phyloP scores from a whole-genome alignment of 2,888 invertebrate genomes.

The Oxyteleia sp. region DNA sequence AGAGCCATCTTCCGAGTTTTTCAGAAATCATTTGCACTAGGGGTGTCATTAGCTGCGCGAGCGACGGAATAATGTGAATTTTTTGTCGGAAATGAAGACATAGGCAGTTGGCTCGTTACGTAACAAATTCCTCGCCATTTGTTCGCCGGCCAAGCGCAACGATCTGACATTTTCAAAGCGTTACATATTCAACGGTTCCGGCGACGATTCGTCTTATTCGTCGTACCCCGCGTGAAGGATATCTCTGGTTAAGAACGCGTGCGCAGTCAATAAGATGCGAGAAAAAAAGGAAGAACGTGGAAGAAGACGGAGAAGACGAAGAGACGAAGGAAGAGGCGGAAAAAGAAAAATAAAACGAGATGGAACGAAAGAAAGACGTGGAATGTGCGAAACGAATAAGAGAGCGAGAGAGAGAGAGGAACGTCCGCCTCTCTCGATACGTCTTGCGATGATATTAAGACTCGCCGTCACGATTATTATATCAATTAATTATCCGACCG shows the following conservation, averaged over 20 bases:
- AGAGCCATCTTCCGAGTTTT: too few relatives aligned
- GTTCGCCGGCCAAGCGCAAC: constrained; percentile 24
- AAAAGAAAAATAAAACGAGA: constrained; percentile 11
- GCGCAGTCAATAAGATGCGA: constrained; percentile 56
- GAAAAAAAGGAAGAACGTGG: constrained; percentile 23
- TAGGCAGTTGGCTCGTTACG: constrained; percentile 8
- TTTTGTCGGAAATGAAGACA: constrained; percentile 33
- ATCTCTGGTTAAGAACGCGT: constrained; percentile 45
- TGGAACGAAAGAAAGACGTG: constrained; percentile 8
- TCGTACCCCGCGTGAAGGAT: constrained; percentile 39
- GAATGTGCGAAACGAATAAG: too few relatives aligned
- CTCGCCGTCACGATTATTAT: constrained; percentile 82
- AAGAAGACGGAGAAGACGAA: constrained; percentile 24
- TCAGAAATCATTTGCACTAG: too few relatives aligned
- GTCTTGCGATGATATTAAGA: constrained; percentile 80
- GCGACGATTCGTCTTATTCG: constrained; percentile 66
- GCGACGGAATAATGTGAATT: background rate
- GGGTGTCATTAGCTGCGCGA: background rate
- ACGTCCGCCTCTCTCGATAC: constrained; percentile 43
- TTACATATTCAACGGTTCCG: constrained; percentile 66
- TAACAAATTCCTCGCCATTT: constrained; percentile 48
- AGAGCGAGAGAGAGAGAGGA: constrained; percentile 35
- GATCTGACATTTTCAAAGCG: constrained; percentile 57
- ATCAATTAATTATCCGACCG: constrained; percentile 82
- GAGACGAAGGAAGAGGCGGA: background rate